Evolutionary conservation across 2,888 invertebrate species (phyloP).

Genomic region (Athripsodes cinereus): DNA sequence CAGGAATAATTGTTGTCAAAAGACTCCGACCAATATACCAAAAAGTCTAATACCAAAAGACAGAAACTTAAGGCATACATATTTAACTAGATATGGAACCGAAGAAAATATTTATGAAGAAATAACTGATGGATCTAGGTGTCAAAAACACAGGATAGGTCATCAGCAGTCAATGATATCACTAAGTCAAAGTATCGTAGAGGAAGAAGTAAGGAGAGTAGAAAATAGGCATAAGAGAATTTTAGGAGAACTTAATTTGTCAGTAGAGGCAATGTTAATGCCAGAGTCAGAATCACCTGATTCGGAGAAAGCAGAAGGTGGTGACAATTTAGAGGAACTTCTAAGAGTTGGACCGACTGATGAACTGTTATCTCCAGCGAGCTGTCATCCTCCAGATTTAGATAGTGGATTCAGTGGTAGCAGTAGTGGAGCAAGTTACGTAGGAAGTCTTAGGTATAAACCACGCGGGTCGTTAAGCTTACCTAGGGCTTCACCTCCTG

Average conservation of each 20-base stretch:
- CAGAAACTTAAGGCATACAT: constrained; percentile 57
- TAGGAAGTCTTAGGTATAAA: constrained; percentile 56
- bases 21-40: constrained; percentile 29
- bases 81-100: constrained; percentile 73
- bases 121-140: constrained; percentile 60
- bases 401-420: constrained; percentile 82
- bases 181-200: constrained; percentile 65
- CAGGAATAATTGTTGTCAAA: constrained; percentile 34
- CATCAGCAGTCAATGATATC: constrained; percentile 59
- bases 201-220: constrained; percentile 78
- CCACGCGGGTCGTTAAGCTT: constrained; percentile 32
- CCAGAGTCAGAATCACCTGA: constrained; percentile 64
- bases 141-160: constrained; percentile 46
- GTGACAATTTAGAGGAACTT: constrained; percentile 59
- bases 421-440: constrained; percentile 76
- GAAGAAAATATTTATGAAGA: constrained; percentile 82
- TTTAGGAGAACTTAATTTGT: constrained; percentile 78
- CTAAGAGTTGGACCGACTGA: constrained; percentile 65
- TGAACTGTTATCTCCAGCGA: constrained; percentile 64
- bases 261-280: constrained; percentile 88
- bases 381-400: constrained; percentile 61
- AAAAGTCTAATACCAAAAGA: constrained; percentile 35
- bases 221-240: constrained; percentile 78
- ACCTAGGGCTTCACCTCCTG: constrained; percentile 47
- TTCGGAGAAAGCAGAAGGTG: constrained; percentile 57